phyloP scores from a whole-genome alignment of 2,113 vertebrate species.

The Sarotherodon lohbergeri region DNA sequence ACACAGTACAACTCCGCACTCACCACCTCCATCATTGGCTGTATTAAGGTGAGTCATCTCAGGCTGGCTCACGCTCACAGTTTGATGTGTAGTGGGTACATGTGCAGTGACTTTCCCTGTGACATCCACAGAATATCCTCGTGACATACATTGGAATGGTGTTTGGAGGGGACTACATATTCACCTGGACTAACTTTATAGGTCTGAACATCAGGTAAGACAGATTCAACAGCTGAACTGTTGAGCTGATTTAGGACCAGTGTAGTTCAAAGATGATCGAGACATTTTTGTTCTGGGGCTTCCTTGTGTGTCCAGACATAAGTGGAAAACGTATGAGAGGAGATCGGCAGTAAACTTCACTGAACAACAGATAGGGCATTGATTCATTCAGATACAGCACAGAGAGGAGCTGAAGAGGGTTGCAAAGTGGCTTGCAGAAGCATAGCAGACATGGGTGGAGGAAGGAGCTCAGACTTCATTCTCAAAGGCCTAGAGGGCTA shows the following conservation, averaged over 20 bases:
- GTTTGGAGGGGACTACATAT: conserved; percentile 98
- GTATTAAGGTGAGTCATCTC: conserved; percentile 82
- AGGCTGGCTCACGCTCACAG: too few species aligned
- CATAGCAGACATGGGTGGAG: neutral
- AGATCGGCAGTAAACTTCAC: neutral
- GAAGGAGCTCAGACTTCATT: neutral
- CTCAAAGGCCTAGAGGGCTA: neutral
- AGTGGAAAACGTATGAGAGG: neutral
- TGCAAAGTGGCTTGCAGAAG: neutral
- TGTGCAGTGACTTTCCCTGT: neutral
- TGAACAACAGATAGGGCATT: neutral
- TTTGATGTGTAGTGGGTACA: neutral
- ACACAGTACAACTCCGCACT: conserved; percentile 96
- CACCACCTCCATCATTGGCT: conserved; percentile 97
- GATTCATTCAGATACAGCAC: neutral
- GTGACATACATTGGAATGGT: conserved; percentile 97
- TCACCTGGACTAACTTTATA: conserved; percentile 95
- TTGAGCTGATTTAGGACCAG: neutral
- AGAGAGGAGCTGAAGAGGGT: neutral
- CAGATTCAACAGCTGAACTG: neutral
- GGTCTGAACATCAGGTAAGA: conserved; percentile 94
- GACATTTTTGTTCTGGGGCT: neutral
- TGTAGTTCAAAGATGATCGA: accelerated
- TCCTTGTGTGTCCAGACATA: neutral
- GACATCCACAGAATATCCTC: conserved; percentile 84